These are phyloP conservation scores for Macrotis lagotis DNA, from an alignment of 2,113 vertebrate species.

Conservation along the genomic window DNA sequence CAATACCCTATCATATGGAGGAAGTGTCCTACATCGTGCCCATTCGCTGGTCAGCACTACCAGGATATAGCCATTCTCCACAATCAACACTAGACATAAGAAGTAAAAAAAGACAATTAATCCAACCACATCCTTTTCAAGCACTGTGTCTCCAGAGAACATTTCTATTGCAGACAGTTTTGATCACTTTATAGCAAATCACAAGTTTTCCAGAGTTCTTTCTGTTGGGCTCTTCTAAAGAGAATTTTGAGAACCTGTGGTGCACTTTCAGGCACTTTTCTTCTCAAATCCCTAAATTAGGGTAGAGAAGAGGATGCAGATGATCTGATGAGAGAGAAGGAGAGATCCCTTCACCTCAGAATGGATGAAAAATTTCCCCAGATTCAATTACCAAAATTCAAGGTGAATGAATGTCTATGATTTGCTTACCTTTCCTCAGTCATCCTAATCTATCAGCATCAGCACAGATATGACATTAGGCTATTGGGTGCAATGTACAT, in stretches of 20 bases:
- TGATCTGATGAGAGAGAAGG: not conserved
- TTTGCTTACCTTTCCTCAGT: conserved; percentile 50
- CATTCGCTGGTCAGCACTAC: conserved; percentile 47
- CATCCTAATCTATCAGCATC: not conserved
- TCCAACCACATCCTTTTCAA: not conserved
- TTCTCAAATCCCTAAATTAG: not conserved
- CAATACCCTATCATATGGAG: conserved; percentile 44
- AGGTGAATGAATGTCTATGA: not conserved
- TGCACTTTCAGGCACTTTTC: not conserved
- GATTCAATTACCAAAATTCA: conserved; percentile 25
- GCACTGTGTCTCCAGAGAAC: not conserved
- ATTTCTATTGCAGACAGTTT: not conserved
- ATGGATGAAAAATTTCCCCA: conserved; percentile 56
- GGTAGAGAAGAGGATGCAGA: not conserved
- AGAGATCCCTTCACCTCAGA: not conserved
- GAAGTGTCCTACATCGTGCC: conserved; percentile 7
- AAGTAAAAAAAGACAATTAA: conserved; percentile 52
- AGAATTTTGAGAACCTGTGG: not conserved
- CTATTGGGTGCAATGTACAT: not conserved
- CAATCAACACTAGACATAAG: conserved; percentile 43
- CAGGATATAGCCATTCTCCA: conserved; percentile 61
- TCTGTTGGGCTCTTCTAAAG: not conserved
- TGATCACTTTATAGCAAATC: not conserved
- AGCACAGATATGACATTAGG: not conserved
- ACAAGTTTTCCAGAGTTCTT: not conserved